phyloP scores from a whole-genome alignment of 2,113 vertebrate genomes.

The Proterorhinus semilunaris region DNA sequence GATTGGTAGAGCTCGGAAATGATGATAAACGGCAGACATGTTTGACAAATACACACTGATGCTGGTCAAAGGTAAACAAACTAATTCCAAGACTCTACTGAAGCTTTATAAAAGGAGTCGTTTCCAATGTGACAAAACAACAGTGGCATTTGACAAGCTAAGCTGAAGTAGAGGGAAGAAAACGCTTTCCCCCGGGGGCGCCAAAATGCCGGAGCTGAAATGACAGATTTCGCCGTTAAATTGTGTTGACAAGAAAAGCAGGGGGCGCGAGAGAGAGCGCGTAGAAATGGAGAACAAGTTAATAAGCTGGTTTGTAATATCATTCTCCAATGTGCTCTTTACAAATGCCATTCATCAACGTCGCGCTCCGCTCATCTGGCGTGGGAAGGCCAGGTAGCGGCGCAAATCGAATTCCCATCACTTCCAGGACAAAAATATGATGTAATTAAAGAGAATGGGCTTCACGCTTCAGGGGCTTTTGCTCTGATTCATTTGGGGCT shows the following conservation, averaged over 20 bases:
- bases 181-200: conserved; percentile 30
- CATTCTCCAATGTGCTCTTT: conserved; percentile 19
- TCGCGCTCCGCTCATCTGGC: conserved; percentile 35
- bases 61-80: neutral
- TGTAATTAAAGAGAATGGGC: conserved; percentile 36
- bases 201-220: conserved; percentile 26
- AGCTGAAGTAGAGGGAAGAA: conserved; percentile 21
- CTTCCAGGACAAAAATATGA: conserved; percentile 47
- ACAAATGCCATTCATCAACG: conserved; percentile 58
- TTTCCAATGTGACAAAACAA: conserved; percentile 15
- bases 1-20: neutral
- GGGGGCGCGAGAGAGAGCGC: neutral
- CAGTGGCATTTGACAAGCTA: conserved; percentile 41
- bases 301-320: conserved; percentile 46
- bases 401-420: conserved; percentile 49
- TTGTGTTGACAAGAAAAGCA: conserved; percentile 28
- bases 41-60: conserved; percentile 15
- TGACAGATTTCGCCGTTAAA: conserved; percentile 41
- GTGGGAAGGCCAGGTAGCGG: neutral
- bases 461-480: conserved; percentile 14
- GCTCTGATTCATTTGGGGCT: conserved; percentile 4
- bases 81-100: conserved; percentile 12
- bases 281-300: conserved; percentile 35
- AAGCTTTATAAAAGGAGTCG: conserved; percentile 17
- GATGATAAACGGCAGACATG: neutral